Evolutionary conservation across 2,113 vertebrate species (phyloP).

Genomic region (Rostratula benghalensis): DNA sequence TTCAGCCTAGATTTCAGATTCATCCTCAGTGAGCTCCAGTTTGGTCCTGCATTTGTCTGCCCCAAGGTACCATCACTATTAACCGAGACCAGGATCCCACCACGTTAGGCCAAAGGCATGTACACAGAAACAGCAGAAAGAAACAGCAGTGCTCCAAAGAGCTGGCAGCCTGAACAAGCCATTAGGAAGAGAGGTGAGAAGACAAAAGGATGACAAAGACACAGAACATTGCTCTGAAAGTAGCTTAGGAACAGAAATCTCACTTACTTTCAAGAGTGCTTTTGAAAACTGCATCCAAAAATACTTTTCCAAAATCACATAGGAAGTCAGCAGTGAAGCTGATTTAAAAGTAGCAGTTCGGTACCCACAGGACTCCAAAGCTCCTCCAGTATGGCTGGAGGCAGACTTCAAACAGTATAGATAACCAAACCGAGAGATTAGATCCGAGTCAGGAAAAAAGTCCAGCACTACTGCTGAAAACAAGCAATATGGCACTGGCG

Average conservation of each 20-base stretch:
- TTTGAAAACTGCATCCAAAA: background rate
- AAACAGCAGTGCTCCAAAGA: background rate
- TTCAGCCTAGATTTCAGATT: background rate
- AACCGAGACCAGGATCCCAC: background rate
- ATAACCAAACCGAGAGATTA: background rate
- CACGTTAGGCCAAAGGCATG: fast-evolving
- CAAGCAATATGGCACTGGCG: background rate
- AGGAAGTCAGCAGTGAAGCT: background rate
- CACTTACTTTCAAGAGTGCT: background rate
- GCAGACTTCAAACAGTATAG: background rate
- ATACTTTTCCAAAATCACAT: background rate
- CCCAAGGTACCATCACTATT: fast-evolving
- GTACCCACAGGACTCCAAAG: background rate
- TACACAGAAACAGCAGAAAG: background rate
- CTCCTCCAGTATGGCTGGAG: background rate
- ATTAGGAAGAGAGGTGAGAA: background rate
- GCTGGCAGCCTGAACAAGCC: background rate
- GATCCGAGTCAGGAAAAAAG: background rate
- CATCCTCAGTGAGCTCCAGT: background rate
- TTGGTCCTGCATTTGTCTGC: background rate
- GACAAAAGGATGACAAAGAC: background rate
- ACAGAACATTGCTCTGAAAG: background rate
- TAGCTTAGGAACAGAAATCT: background rate
- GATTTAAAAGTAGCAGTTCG: background rate
- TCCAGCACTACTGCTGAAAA: slow-evolving; percentile 3